Conservation (phyloP, 2,113 vertebrate genomes). For the Rhynchomys soricoides region DNA sequence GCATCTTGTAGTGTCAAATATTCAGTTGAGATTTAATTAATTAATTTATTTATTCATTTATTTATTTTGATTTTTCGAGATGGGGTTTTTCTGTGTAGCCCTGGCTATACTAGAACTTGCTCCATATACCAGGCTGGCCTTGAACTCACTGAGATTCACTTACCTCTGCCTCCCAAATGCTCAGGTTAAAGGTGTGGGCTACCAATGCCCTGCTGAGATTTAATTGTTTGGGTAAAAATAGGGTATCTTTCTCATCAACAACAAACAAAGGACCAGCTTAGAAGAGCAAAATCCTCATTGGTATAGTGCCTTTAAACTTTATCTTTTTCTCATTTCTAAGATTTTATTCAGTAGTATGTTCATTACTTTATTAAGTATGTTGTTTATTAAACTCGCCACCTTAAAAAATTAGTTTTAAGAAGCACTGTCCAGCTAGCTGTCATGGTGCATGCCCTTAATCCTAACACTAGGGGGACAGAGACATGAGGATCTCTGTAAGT, state of each 20-base stretch:
- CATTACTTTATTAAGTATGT: slow-evolving; percentile 34
- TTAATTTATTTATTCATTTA: neutral
- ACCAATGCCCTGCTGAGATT: neutral
- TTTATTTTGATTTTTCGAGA: too few relatives aligned
- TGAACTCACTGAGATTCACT: too few relatives aligned
- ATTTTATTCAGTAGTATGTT: slow-evolving; percentile 19
- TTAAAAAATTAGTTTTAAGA: slow-evolving; percentile 30
- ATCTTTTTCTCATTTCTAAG: slow-evolving; percentile 9
- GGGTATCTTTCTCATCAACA: neutral
- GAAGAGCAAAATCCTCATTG: slow-evolving; percentile 11
- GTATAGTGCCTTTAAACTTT: slow-evolving; percentile 19
- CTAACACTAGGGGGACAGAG: neutral
- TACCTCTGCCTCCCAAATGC: too few relatives aligned
- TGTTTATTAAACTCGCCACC: neutral
- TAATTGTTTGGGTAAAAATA: neutral
- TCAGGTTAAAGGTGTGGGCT: too few relatives aligned
- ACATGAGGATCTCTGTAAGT: neutral
- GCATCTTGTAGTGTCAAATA: neutral
- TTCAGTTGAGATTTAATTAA: neutral
- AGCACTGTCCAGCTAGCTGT: neutral
- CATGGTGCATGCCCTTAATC: neutral
- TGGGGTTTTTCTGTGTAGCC: too few relatives aligned
- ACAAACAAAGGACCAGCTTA: neutral
- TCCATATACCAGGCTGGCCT: too few relatives aligned
- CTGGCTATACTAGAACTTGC: too few relatives aligned